A percentile compares a stretch with the other conserved stretches of the same genome.
Evolutionary conservation across 2,797 vertebrate genomes (phyloP).

Genomic region (Enteromius anoplus): DNA sequence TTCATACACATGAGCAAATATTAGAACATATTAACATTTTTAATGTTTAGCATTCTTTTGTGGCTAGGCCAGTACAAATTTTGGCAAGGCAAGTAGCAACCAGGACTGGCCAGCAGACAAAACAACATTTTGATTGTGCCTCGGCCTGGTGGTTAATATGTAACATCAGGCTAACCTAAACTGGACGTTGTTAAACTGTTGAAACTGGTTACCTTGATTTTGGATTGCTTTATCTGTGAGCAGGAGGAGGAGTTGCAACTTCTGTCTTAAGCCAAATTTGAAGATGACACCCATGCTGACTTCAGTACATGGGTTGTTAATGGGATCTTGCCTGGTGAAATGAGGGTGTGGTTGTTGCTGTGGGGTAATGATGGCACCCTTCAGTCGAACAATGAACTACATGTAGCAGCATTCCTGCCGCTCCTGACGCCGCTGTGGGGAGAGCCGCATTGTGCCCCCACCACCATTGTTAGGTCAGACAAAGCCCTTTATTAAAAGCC

Average conservation of each 20-base stretch:
- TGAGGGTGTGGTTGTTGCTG: constrained; percentile 1
- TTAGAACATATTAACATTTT: too few species aligned
- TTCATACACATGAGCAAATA: too few species aligned
- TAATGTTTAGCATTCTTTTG: neutral
- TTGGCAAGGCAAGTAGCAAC: neutral
- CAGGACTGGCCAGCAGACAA: neutral
- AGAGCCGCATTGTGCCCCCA: constrained; percentile 68
- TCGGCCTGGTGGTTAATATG: neutral
- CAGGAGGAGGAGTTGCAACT: neutral
- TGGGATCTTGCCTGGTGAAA: neutral
- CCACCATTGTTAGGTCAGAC: constrained; percentile 73
- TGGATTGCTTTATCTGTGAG: neutral
- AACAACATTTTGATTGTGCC: neutral
- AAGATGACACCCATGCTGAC: neutral
- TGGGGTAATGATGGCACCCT: neutral
- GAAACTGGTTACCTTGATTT: neutral
- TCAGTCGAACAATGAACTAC: constrained; percentile 37
- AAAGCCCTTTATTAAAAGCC: constrained; percentile 71
- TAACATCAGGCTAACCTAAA: neutral
- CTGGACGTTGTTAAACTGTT: neutral
- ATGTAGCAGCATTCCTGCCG: constrained; percentile 43
- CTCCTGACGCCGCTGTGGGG: constrained; percentile 32
- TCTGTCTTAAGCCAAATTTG: neutral
- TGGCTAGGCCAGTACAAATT: neutral
- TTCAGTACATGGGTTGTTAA: neutral